A percentile compares a stretch with the other conserved stretches of the same genome.
Conservation (phyloP, 2,888 invertebrate species). For the Calliphora vomitoria region DNA sequence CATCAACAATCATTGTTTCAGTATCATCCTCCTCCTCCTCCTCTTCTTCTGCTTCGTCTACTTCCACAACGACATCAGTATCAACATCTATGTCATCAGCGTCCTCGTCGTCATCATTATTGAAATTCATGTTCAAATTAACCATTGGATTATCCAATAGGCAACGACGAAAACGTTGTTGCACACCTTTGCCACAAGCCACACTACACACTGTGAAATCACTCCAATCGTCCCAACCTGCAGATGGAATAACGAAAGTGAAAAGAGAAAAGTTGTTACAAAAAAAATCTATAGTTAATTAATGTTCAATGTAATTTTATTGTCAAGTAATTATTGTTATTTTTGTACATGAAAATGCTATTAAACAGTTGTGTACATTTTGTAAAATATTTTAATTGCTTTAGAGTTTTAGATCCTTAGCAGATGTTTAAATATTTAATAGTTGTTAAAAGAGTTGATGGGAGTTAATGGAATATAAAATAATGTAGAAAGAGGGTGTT, state of each 20-base stretch:
- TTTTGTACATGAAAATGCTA: slow-evolving; percentile 52
- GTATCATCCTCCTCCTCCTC: slow-evolving; percentile 50
- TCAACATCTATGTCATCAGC: slow-evolving; percentile 81
- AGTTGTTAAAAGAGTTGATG: neutral
- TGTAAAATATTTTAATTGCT: slow-evolving; percentile 1
- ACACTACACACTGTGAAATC: slow-evolving; percentile 84
- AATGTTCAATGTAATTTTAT: slow-evolving; percentile 40
- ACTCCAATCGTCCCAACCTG: slow-evolving; percentile 85
- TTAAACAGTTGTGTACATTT: slow-evolving; percentile 29
- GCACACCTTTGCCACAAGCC: slow-evolving; percentile 84
- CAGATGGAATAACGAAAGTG: slow-evolving; percentile 26
- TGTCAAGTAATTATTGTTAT: slow-evolving; percentile 40
- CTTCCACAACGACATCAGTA: slow-evolving; percentile 75
- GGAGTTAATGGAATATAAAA: neutral
- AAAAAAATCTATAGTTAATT: slow-evolving; percentile 36
- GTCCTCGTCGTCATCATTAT: slow-evolving; percentile 76
- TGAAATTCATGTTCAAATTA: slow-evolving; percentile 82
- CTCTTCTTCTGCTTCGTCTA: slow-evolving; percentile 24
- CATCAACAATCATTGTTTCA: slow-evolving; percentile 55
- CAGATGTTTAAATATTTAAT: neutral
- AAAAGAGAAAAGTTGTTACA: neutral
- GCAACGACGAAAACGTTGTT: slow-evolving; percentile 84
- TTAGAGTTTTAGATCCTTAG: neutral
- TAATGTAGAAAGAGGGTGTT: no score
- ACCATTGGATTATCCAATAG: slow-evolving; percentile 84